Percentiles rank a stretch among this genome's conserved stretches.
These are phyloP conservation scores for Miniopterus natalensis DNA, from an alignment of 2,113 vertebrate genomes.

Conservation along the genomic window DNA sequence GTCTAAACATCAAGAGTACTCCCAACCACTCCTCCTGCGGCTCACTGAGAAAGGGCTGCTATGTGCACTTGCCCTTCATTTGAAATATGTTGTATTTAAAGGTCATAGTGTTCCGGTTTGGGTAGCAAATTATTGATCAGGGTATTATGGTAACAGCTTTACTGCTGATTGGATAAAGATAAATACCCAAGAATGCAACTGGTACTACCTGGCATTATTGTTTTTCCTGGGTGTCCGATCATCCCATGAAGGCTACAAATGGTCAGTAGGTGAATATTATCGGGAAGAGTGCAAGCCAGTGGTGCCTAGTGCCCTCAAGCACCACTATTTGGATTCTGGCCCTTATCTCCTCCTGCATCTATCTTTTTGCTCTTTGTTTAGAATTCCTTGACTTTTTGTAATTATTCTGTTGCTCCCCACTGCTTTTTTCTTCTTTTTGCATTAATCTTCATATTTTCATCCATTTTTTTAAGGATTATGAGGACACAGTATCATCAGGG, in stretches of 20 bases:
- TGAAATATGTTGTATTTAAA: constrained; percentile 70
- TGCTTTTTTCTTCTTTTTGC: background rate
- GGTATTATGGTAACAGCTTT: constrained; percentile 75
- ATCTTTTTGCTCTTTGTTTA: background rate
- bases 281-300: background rate
- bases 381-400: background rate
- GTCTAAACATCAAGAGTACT: constrained; percentile 71
- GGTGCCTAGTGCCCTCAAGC: background rate
- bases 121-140: constrained; percentile 77
- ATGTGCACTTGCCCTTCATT: constrained; percentile 4
- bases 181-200: constrained; percentile 64
- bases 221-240: constrained; percentile 8
- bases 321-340: background rate
- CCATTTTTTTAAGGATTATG: background rate
- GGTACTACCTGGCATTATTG: constrained; percentile 35
- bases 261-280: background rate
- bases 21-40: background rate
- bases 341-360: background rate
- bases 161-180: constrained; percentile 66
- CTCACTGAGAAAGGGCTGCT: constrained; percentile 45
- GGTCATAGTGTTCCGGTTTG: constrained; percentile 61
- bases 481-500: background rate
- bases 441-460: background rate
- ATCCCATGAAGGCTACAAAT: background rate
- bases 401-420: background rate